A percentile compares a stretch with the other conserved stretches of the same genome.
Evolutionary conservation across 64 coral and sea anemone genomes (phyloP).

Genomic region (Stichodactyla mertensii): DNA sequence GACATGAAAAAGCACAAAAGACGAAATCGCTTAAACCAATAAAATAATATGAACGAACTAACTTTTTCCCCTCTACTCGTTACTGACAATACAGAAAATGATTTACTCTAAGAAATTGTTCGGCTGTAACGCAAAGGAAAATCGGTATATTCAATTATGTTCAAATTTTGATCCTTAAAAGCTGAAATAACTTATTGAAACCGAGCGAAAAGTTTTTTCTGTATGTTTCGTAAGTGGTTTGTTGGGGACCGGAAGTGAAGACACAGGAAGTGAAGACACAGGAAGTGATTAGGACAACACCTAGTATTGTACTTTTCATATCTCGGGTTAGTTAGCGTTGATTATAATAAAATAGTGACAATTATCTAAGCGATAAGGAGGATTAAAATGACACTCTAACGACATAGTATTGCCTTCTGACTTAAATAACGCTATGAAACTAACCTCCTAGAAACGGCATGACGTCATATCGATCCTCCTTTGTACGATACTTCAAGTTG

Average conservation of each 20-base stretch:
- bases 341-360: neutral
- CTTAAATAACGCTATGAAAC: neutral
- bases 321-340: neutral
- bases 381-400: no score
- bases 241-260: neutral
- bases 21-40: no score
- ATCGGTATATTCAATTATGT: neutral
- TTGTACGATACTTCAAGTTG: neutral
- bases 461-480: neutral
- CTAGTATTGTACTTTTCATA: neutral
- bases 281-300: slow-evolving; percentile 5
- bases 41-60: no score
- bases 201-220: no score
- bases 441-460: neutral
- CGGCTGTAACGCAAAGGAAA: neutral
- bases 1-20: no score
- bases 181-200: no score
- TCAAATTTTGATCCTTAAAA: neutral
- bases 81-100: no score
- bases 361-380: no score
- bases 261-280: neutral
- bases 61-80: no score
- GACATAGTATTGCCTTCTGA: no score
- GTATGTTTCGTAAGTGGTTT: neutral
- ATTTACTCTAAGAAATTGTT: neutral